These are phyloP conservation scores for Brotula barbata DNA, from an alignment of 2,797 vertebrate species.

Conservation along the genomic window DNA sequence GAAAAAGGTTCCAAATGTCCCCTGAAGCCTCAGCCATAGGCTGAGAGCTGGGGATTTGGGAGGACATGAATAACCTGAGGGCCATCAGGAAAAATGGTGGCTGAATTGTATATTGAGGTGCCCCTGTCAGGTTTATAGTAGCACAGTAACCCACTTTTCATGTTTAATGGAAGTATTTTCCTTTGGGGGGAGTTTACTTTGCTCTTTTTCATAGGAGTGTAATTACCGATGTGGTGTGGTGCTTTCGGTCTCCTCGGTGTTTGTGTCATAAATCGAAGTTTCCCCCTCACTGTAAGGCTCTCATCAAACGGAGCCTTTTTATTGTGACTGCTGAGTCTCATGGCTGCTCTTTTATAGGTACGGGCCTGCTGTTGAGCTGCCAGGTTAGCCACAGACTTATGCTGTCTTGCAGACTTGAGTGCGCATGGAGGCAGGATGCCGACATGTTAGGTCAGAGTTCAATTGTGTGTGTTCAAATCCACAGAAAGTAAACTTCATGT, in stretches of 20 bases:
- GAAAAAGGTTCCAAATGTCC: conserved; percentile 28
- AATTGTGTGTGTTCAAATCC: no score
- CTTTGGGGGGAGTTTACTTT: conserved; percentile 49
- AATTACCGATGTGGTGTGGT: conserved; percentile 64
- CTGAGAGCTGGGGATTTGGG: conserved; percentile 41
- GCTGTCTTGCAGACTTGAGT: no score
- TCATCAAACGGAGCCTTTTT: conserved; percentile 42
- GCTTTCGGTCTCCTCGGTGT: conserved; percentile 46
- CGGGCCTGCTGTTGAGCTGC: conserved; percentile 34
- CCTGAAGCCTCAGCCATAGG: conserved; percentile 40
- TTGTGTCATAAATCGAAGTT: conserved; percentile 51
- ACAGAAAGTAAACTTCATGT: no score
- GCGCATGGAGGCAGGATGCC: no score
- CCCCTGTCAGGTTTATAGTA: conserved; percentile 56
- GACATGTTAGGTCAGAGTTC: no score
- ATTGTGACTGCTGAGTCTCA: conserved; percentile 57
- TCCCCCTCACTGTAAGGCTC: conserved; percentile 18
- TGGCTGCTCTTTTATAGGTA: conserved; percentile 36
- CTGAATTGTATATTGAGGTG: conserved; percentile 44
- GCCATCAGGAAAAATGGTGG: conserved; percentile 40
- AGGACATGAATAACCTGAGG: conserved; percentile 57
- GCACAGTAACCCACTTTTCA: conserved; percentile 63
- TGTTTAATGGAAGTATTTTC: conserved; percentile 66
- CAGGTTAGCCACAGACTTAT: conserved; percentile 27
- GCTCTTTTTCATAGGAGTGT: conserved; percentile 56